Conservation (phyloP, 2,797 vertebrate species). For the Buceros bicornis region DNA sequence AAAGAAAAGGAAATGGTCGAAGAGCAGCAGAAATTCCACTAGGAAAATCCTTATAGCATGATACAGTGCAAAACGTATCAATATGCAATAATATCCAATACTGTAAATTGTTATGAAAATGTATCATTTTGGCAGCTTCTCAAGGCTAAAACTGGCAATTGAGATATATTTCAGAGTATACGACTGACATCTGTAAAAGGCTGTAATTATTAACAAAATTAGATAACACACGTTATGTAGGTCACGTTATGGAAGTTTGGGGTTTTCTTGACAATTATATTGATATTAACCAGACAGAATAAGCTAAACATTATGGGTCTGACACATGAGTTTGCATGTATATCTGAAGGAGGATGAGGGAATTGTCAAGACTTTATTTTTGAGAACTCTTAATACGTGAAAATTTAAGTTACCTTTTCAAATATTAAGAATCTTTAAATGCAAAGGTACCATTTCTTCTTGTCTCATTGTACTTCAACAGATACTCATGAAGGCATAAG, state of each 20-base stretch:
- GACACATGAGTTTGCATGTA: not conserved
- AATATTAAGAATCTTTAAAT: slow-evolving; percentile 61
- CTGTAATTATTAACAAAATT: not conserved
- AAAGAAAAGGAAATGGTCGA: not conserved
- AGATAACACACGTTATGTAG: not conserved
- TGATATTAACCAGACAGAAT: not conserved
- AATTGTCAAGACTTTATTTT: slow-evolving; percentile 16
- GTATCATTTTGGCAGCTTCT: not conserved
- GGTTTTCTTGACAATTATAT: not conserved
- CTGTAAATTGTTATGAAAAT: not conserved
- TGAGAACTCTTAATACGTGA: slow-evolving; percentile 5
- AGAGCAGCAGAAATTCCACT: not conserved
- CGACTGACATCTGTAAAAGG: not conserved
- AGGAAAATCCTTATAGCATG: not conserved
- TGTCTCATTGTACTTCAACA: slow-evolving; percentile 27
- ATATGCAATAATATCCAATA: not conserved
- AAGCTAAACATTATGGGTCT: not conserved
- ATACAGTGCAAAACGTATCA: not conserved
- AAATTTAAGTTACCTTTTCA: slow-evolving; percentile 40
- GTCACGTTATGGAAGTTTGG: not conserved
- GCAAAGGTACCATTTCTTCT: not conserved
- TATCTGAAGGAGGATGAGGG: not conserved
- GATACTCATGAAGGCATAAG: slow-evolving; percentile 5
- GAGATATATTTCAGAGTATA: not conserved
- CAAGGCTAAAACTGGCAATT: not conserved